Evolutionary conservation across 2,797 vertebrate species (phyloP).

Genomic region (Takifugu ocellatus): DNA sequence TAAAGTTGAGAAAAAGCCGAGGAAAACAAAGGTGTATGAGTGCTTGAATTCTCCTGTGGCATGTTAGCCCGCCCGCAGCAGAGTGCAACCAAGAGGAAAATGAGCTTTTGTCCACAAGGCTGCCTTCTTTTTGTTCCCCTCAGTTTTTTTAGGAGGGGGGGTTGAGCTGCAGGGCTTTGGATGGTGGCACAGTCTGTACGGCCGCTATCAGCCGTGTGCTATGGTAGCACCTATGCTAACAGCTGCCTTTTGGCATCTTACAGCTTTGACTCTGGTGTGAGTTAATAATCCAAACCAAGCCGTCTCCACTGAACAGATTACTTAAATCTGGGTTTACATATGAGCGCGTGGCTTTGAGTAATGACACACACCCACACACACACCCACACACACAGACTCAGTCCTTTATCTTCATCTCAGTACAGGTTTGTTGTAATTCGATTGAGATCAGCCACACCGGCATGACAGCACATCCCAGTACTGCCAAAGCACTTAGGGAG

Average conservation of each 20-base stretch:
- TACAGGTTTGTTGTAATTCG: slow-evolving; percentile 75
- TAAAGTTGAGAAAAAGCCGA: slow-evolving; percentile 71
- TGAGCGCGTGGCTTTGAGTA: too few species aligned
- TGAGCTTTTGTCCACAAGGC: slow-evolving; percentile 74
- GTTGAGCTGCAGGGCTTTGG: slow-evolving; percentile 58
- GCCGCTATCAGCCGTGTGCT: slow-evolving; percentile 48
- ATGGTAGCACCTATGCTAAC: slow-evolving; percentile 11
- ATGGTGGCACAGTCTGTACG: slow-evolving; percentile 51
- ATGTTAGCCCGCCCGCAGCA: slow-evolving; percentile 70
- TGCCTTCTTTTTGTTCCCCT: slow-evolving; percentile 46
- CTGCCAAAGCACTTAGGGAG: slow-evolving; percentile 79
- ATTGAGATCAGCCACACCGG: slow-evolving; percentile 78
- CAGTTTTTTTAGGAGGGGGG: slow-evolving; percentile 23
- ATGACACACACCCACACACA: too few species aligned
- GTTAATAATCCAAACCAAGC: slow-evolving; percentile 26
- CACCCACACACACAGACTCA: slow-evolving; percentile 44
- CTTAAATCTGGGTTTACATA: slow-evolving; percentile 15
- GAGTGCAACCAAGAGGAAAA: slow-evolving; percentile 77
- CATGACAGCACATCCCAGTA: slow-evolving; percentile 79
- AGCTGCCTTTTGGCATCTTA: slow-evolving; percentile 19
- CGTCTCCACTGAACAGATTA: slow-evolving; percentile 15
- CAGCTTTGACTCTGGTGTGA: slow-evolving; percentile 12
- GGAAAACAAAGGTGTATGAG: slow-evolving; percentile 72
- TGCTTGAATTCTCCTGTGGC: slow-evolving; percentile 69
- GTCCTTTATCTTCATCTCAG: slow-evolving; percentile 70